Percentiles rank a stretch among this genome's conserved stretches.
phyloP scores from a whole-genome alignment of 1,140 invertebrate species.

The Frieseomelitta varia region DNA sequence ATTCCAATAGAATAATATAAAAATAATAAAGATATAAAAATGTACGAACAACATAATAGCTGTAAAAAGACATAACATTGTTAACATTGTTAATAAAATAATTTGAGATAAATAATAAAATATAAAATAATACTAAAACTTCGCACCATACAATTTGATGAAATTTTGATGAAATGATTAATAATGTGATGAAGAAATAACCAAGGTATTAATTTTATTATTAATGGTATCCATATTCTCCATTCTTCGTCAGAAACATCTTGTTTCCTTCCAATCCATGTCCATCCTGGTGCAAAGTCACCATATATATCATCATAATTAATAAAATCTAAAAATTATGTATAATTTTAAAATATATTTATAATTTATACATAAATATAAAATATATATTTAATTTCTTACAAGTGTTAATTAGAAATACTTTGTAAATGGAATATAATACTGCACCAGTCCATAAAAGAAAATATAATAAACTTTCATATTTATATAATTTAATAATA shows the following conservation, averaged over 20 bases:
- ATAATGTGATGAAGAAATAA: slow-evolving; percentile 77
- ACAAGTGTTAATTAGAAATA: slow-evolving; percentile 71
- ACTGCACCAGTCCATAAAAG: slow-evolving; percentile 70
- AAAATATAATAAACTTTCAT: slow-evolving; percentile 71
- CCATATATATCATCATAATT: slow-evolving; percentile 70
- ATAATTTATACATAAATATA: neutral
- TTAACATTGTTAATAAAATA: slow-evolving; percentile 32
- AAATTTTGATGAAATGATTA: slow-evolving; percentile 71
- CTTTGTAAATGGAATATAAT: slow-evolving; percentile 75
- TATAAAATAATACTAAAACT: slow-evolving; percentile 31
- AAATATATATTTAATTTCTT: slow-evolving; percentile 60
- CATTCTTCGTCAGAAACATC: slow-evolving; percentile 84
- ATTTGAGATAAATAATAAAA: neutral
- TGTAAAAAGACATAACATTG: slow-evolving; percentile 59
- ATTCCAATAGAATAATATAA: slow-evolving; percentile 71
- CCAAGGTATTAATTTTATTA: slow-evolving; percentile 77
- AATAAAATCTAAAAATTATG: slow-evolving; percentile 71
- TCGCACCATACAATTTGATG: slow-evolving; percentile 50
- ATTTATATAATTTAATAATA: slow-evolving; percentile 44
- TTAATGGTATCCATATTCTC: slow-evolving; percentile 79
- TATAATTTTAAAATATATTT: slow-evolving; percentile 5
- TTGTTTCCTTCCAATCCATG: slow-evolving; percentile 77
- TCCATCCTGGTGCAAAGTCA: slow-evolving; percentile 80
- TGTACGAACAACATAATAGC: slow-evolving; percentile 75
- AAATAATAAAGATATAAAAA: slow-evolving; percentile 70